These are phyloP conservation scores for Centruroides vittatus DNA, from an alignment of 1,140 invertebrate genomes.

Conservation along the genomic window DNA sequence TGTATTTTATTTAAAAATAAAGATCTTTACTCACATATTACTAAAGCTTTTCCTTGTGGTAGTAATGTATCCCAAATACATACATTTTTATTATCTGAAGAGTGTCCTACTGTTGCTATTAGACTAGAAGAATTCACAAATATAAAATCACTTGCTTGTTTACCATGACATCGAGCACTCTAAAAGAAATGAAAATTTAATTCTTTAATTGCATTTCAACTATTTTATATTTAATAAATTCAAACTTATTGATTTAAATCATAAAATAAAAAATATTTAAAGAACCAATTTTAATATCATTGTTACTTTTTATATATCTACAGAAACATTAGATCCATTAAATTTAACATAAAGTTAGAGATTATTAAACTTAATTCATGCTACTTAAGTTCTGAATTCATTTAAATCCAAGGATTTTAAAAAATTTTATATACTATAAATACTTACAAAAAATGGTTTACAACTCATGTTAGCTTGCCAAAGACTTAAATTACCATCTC, in stretches of 20 bases:
- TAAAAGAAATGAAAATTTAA: slow-evolving; percentile 33
- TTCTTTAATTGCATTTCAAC: too few species aligned
- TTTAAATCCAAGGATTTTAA: too few species aligned
- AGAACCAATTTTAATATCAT: too few species aligned
- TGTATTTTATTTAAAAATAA: neutral
- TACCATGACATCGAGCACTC: slow-evolving; percentile 93
- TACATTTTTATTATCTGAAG: slow-evolving; percentile 94
- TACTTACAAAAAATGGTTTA: slow-evolving; percentile 88
- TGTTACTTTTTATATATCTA: too few species aligned
- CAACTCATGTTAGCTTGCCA: slow-evolving; percentile 47
- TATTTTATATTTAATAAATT: too few species aligned
- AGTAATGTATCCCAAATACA: slow-evolving; percentile 96
- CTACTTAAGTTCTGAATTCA: too few species aligned
- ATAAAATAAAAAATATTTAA: too few species aligned
- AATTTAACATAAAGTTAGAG: too few species aligned
- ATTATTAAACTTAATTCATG: too few species aligned
- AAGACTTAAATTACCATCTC: slow-evolving; percentile 53
- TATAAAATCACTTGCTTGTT: slow-evolving; percentile 92
- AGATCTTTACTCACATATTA: slow-evolving; percentile 40
- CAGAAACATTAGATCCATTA: too few species aligned
- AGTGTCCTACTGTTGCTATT: slow-evolving; percentile 92
- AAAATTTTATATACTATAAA: neutral
- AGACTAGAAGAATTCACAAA: slow-evolving; percentile 95
- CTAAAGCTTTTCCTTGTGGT: slow-evolving; percentile 81
- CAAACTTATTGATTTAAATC: too few species aligned